These are phyloP conservation scores for Mycteria americana DNA, from an alignment of 2,797 vertebrate species.

Conservation along the genomic window DNA sequence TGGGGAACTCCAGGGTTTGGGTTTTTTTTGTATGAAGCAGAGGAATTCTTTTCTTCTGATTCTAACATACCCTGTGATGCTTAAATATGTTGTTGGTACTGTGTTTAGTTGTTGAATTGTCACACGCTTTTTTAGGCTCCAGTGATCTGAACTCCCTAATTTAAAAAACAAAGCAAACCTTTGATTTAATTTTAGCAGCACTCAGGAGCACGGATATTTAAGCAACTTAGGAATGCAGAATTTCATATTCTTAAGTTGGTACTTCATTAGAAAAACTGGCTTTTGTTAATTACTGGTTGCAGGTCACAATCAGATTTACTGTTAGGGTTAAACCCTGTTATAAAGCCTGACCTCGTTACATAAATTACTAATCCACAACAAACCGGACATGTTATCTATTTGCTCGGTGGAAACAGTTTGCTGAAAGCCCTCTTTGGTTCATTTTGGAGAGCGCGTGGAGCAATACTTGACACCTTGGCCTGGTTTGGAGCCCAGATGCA, in stretches of 20 bases:
- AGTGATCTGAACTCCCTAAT: background rate
- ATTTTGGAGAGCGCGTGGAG: background rate
- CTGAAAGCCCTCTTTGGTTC: background rate
- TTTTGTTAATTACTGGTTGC: background rate
- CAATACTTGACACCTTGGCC: background rate
- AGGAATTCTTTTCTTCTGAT: background rate
- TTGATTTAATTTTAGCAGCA: background rate
- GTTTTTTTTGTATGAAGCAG: background rate
- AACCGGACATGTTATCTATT: background rate
- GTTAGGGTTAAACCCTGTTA: background rate
- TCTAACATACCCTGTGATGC: background rate
- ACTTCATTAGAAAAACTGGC: background rate
- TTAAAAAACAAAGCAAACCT: background rate
- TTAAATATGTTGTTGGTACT: background rate
- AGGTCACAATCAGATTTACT: background rate
- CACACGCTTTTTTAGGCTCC: background rate
- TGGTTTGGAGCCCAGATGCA: conserved; percentile 16
- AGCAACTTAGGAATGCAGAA: background rate
- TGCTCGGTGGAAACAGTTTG: background rate
- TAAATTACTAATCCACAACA: background rate
- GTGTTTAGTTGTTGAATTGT: background rate
- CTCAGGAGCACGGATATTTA: background rate
- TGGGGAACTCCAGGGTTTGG: background rate
- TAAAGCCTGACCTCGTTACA: background rate
- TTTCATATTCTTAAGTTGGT: background rate